These are phyloP conservation scores for Eupsilia transversa DNA, from an alignment of 2,888 invertebrate species.

Conservation along the genomic window DNA sequence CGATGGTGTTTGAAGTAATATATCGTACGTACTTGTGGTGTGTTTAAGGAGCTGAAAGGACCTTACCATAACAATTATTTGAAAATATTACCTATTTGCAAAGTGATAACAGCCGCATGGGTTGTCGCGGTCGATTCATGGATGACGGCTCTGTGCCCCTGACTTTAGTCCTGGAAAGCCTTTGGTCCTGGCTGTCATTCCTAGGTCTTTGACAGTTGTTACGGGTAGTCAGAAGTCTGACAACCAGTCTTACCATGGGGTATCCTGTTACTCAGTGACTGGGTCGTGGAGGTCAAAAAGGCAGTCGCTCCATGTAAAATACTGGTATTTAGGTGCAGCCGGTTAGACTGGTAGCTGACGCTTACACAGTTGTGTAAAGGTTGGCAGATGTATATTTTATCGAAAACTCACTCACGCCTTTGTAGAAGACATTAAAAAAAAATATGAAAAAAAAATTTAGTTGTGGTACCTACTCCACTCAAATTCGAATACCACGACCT, in stretches of 20 bases:
- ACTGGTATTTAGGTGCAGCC: background rate
- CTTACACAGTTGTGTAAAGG: too few relatives aligned
- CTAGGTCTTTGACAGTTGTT: background rate
- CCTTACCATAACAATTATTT: background rate
- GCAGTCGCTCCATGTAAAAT: background rate
- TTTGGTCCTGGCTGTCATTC: background rate
- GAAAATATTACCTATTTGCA: constrained; percentile 1
- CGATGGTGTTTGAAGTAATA: constrained; percentile 69
- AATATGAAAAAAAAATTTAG: too few relatives aligned
- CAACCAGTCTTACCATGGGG: background rate
- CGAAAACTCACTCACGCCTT: too few relatives aligned
- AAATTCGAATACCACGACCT: too few relatives aligned
- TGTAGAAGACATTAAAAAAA: too few relatives aligned
- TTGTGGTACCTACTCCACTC: too few relatives aligned
- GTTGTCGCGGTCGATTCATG: background rate
- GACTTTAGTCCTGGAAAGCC: too few relatives aligned
- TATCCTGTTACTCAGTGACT: background rate
- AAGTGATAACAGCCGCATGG: background rate
- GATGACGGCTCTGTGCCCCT: too few relatives aligned
- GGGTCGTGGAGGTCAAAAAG: background rate
- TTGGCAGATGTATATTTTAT: too few relatives aligned
- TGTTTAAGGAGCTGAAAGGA: constrained; percentile 7
- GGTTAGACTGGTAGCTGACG: background rate
- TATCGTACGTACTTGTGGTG: constrained; percentile 62
- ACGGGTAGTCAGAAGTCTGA: background rate